Conservation (phyloP, 2,113 vertebrate genomes). For the Leucosticte australis region DNA sequence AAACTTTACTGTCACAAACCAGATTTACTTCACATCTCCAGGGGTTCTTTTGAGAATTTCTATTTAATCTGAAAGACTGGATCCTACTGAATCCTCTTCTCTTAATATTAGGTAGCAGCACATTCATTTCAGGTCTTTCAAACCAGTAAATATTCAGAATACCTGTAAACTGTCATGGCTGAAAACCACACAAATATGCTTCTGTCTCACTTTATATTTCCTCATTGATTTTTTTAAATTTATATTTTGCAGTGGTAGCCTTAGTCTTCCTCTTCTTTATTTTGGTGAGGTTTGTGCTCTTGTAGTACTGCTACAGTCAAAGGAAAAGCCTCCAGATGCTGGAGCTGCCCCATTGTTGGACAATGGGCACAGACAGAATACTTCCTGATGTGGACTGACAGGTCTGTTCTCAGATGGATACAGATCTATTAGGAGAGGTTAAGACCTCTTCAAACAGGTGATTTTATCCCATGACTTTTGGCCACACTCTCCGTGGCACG, state of each 20-base stretch:
- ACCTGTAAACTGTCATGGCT: not conserved
- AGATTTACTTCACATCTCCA: not conserved
- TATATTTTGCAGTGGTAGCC: not conserved
- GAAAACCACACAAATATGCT: not conserved
- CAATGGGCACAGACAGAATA: not conserved
- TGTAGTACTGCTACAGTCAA: not conserved
- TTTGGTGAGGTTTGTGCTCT: not conserved
- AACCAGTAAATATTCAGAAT: not conserved
- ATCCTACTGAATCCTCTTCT: not conserved
- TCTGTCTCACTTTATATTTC: not conserved
- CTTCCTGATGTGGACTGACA: not conserved
- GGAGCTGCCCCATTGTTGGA: not conserved
- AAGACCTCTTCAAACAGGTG: not conserved
- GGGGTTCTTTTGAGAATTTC: not conserved
- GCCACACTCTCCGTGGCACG: accelerated
- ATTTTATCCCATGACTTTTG: not conserved
- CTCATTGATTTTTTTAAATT: not conserved
- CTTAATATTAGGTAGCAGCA: not conserved
- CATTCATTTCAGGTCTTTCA: not conserved
- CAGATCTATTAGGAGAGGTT: not conserved
- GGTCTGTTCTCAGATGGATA: not conserved
- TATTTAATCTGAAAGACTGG: not conserved
- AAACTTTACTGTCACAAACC: not conserved
- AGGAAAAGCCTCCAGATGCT: not conserved
- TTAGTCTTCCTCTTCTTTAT: not conserved